phyloP scores from a whole-genome alignment of 1,140 invertebrate species.

The Orussus abietinus region DNA sequence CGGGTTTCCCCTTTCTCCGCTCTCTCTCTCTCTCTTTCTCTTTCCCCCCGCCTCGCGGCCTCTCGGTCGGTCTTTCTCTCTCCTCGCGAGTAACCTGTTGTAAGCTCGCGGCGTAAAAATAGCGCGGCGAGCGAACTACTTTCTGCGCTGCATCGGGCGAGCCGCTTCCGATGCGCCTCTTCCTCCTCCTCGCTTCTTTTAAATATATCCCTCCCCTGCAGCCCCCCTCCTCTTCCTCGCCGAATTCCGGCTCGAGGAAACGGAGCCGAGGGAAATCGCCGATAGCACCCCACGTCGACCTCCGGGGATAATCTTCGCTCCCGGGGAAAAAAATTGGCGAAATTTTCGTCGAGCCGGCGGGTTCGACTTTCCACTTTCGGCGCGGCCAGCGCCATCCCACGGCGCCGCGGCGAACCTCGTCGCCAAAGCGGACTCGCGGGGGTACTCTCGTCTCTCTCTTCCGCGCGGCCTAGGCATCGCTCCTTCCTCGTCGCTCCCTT shows the following conservation, averaged over 20 bases:
- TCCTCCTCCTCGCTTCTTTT: neutral
- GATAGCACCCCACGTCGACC: no score
- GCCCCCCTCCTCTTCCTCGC: neutral
- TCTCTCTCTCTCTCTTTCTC: conserved; percentile 15
- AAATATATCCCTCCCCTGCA: neutral
- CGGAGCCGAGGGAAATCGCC: no score
- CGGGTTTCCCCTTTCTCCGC: conserved; percentile 1
- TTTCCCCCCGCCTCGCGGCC: conserved; percentile 8
- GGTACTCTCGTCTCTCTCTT: no score
- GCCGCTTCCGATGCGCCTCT: conserved; percentile 4
- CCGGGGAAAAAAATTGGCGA: no score
- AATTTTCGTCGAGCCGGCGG: no score
- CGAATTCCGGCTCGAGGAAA: no score
- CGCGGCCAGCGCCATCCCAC: conserved; percentile 13
- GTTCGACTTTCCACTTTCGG: no score
- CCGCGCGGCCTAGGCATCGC: no score
- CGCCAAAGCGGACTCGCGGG: conserved; percentile 10
- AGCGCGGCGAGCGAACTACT: conserved; percentile 33
- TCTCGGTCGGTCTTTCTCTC: conserved; percentile 2
- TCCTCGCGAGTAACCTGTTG: conserved; percentile 37
- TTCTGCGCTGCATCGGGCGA: conserved; percentile 22
- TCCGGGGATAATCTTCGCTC: no score
- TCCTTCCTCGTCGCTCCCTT: no score
- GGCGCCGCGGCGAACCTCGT: conserved; percentile 8
- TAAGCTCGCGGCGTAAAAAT: conserved; percentile 42